These are phyloP conservation scores for Odontomyia ornata DNA, from an alignment of 2,888 invertebrate species.

Conservation along the genomic window DNA sequence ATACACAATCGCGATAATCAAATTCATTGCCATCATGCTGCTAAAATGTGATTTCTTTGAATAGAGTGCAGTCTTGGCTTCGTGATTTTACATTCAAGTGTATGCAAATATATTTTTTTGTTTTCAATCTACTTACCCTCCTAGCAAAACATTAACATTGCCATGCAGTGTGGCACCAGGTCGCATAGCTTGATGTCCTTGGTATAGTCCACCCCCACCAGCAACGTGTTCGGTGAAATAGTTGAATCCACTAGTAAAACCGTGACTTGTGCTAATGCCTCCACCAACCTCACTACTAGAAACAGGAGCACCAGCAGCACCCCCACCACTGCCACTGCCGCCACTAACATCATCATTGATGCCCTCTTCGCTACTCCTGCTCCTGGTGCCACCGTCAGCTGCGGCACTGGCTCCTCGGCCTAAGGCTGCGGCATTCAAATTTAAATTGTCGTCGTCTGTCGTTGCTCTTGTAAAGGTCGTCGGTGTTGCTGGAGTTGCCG, in stretches of 20 bases:
- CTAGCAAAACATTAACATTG: slow-evolving; percentile 77
- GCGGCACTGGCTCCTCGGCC: background rate
- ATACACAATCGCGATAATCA: background rate
- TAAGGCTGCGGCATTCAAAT: slow-evolving; percentile 36
- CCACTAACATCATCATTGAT: background rate
- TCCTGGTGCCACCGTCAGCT: background rate
- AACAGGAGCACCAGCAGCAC: slow-evolving; percentile 43
- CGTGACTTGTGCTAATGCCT: slow-evolving; percentile 65
- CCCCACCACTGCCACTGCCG: slow-evolving; percentile 33
- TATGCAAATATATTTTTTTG: slow-evolving; percentile 5
- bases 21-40: slow-evolving; percentile 11
- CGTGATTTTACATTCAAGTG: background rate
- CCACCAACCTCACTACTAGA: slow-evolving; percentile 60
- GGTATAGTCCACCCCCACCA: slow-evolving; percentile 48
- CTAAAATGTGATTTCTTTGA: slow-evolving; percentile 21
- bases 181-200: slow-evolving; percentile 54
- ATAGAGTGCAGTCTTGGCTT: background rate
- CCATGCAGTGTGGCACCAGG: slow-evolving; percentile 66
- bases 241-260: slow-evolving; percentile 64
- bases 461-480: slow-evolving; percentile 45
- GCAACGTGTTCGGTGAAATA: slow-evolving; percentile 61
- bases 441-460: slow-evolving; percentile 35
- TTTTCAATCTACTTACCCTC: slow-evolving; percentile 76
- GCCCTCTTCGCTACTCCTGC: background rate
- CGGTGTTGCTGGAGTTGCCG: slow-evolving; percentile 49